phyloP scores from a whole-genome alignment of 2,797 vertebrate genomes.

The Falco naumanni region DNA sequence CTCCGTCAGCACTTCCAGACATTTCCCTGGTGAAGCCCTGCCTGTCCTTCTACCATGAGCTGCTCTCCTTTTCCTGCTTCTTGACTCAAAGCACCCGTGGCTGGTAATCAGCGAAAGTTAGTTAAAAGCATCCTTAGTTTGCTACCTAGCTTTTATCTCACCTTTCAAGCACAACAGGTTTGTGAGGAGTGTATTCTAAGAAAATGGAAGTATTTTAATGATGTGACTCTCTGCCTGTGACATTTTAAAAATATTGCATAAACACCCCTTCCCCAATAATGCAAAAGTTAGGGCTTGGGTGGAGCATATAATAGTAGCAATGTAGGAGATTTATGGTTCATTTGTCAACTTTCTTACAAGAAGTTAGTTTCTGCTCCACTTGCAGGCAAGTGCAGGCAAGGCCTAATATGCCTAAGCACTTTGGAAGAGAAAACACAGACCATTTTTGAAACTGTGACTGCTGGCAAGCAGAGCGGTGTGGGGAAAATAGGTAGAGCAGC shows the following conservation, averaged over 20 bases:
- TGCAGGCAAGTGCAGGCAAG: neutral
- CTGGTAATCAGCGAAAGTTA: neutral
- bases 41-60: neutral
- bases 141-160: neutral
- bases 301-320: neutral
- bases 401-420: neutral
- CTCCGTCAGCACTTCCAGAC: neutral
- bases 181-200: neutral
- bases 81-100: neutral
- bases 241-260: neutral
- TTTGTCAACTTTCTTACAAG: neutral
- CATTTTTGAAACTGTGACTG: constrained; percentile 65
- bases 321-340: neutral
- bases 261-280: neutral
- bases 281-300: neutral
- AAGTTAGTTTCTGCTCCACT: neutral
- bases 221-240: neutral
- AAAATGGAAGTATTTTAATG: neutral
- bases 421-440: constrained; percentile 60
- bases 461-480: neutral
- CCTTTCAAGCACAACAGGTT: neutral
- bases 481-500: constrained; percentile 14
- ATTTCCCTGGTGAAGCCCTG: neutral
- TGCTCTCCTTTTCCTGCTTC: neutral
- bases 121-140: neutral